These are phyloP conservation scores for Choristoneura rosaceana DNA, from an alignment of 2,888 invertebrate species.

Conservation along the genomic window DNA sequence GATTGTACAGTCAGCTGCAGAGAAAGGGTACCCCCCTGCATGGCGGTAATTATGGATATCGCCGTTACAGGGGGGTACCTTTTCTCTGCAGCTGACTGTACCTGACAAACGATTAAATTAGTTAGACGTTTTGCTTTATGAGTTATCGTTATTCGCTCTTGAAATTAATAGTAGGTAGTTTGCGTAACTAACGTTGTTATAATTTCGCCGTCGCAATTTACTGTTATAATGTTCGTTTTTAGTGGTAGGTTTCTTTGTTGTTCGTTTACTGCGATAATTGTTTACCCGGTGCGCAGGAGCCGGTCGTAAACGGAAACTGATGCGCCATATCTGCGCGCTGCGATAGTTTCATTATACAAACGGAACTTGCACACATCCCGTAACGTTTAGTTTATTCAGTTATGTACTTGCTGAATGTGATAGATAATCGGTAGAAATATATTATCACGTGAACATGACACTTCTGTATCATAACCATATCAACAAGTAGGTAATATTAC, in stretches of 20 bases:
- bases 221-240: slow-evolving; percentile 34
- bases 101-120: slow-evolving; percentile 4
- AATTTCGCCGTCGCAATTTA: slow-evolving; percentile 29
- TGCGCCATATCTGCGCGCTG: slow-evolving; percentile 38
- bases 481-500: no score
- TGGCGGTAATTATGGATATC: no score
- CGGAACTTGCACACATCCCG: slow-evolving; percentile 21
- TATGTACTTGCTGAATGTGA: neutral
- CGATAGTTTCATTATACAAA: slow-evolving; percentile 31
- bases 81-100: no score
- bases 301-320: slow-evolving; percentile 63
- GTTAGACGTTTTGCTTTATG: slow-evolving; percentile 20
- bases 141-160: slow-evolving; percentile 22
- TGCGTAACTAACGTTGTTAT: slow-evolving; percentile 11
- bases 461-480: no score
- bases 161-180: slow-evolving; percentile 11
- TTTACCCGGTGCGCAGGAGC: slow-evolving; percentile 61
- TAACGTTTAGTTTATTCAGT: slow-evolving; percentile 19
- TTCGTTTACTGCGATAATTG: slow-evolving; percentile 71
- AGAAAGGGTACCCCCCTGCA: no score
- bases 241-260: slow-evolving; percentile 67
- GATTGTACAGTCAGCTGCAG: no score
- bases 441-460: no score
- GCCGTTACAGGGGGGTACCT: no score
- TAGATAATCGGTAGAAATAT: no score